Evolutionary conservation across 2,113 vertebrate species (phyloP).

Genomic region (Myodes glareolus): DNA sequence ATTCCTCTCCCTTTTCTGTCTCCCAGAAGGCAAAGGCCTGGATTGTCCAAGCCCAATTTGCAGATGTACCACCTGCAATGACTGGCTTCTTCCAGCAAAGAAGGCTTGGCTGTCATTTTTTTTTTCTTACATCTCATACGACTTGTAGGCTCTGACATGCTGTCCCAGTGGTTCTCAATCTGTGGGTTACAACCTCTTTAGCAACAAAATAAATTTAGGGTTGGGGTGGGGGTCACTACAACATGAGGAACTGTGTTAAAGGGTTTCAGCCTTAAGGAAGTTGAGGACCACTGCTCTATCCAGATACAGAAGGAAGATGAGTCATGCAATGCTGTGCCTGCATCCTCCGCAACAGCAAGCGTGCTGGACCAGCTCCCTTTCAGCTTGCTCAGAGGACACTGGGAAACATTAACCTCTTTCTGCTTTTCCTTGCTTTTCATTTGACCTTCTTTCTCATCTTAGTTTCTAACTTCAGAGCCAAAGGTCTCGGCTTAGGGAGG

Average conservation of each 20-base stretch:
- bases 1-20: not conserved
- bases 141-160: not conserved
- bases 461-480: not conserved
- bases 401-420: not conserved
- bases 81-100: not conserved
- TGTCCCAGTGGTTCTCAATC: not conserved
- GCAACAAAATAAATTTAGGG: not conserved
- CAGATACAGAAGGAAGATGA: not conserved
- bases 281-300: not conserved
- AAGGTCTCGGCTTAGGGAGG: not conserved
- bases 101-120: not conserved
- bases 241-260: not conserved
- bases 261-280: not conserved
- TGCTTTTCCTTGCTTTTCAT: not conserved
- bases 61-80: not conserved
- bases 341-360: not conserved
- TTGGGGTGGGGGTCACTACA: not conserved
- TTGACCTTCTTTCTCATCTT: not conserved
- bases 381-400: not conserved
- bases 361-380: not conserved
- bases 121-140: not conserved
- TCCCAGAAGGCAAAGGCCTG: not conserved
- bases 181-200: not conserved
- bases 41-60: not conserved
- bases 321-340: not conserved